Evolutionary conservation across 2,888 invertebrate genomes (phyloP).

Genomic region (Leptinotarsa tumamoca): DNA sequence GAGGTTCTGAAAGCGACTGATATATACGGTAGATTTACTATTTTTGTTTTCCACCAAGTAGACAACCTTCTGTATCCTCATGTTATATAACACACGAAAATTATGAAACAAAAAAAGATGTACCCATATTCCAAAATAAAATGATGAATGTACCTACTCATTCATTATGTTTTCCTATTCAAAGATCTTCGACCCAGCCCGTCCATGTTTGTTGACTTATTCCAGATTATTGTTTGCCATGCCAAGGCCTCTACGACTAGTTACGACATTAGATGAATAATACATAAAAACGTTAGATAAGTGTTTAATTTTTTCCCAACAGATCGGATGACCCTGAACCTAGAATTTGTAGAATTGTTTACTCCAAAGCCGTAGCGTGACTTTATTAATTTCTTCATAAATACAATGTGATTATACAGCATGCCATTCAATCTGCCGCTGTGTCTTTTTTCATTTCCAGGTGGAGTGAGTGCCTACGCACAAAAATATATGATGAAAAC

Average conservation of each 20-base stretch:
- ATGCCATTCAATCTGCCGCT: constrained; percentile 11
- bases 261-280: background rate
- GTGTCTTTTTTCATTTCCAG: background rate
- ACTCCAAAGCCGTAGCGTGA: constrained; percentile 21
- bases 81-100: too few species aligned
- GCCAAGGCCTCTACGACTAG: background rate
- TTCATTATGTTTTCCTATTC: background rate
- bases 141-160: background rate
- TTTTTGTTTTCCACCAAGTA: too few species aligned
- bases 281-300: constrained; percentile 6
- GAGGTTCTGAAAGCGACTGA: too few species aligned
- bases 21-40: too few species aligned
- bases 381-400: constrained; percentile 19
- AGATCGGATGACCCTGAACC: constrained; percentile 6
- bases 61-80: too few species aligned
- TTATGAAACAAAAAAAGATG: too few species aligned
- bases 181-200: background rate
- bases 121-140: background rate
- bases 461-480: background rate
- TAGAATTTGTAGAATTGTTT: constrained; percentile 8
- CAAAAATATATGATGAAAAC: background rate
- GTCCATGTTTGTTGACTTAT: background rate
- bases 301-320: constrained; percentile 4
- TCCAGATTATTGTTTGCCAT: background rate
- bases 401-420: constrained; percentile 25